Conservation (phyloP, 1,140 invertebrate species). For the Archegozetes longisetosus region DNA sequence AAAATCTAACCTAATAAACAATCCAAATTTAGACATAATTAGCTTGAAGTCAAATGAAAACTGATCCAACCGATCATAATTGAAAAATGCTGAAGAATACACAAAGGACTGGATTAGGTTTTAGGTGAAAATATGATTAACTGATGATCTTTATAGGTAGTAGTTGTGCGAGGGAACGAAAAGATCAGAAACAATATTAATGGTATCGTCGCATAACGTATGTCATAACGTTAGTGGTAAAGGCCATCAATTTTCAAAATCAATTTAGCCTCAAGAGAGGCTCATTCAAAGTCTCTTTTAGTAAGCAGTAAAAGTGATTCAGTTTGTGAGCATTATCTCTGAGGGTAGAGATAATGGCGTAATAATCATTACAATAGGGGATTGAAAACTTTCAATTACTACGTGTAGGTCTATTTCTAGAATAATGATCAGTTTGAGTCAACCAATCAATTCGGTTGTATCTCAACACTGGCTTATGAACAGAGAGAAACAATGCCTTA, state of each 20-base stretch:
- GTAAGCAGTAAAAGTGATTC: not conserved
- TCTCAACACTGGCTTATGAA: not conserved
- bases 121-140: too few species aligned
- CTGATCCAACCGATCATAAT: too few species aligned
- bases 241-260: not conserved
- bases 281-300: not conserved
- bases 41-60: too few species aligned
- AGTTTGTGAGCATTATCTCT: not conserved
- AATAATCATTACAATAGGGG: not conserved
- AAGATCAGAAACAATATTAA: not conserved
- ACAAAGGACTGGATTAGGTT: too few species aligned
- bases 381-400: not conserved
- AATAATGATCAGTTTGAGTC: not conserved
- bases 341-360: not conserved
- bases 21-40: too few species aligned
- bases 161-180: not conserved
- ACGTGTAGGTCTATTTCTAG: not conserved
- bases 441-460: not conserved
- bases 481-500: not conserved
- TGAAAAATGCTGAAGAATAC: too few species aligned
- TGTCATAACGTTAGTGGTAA: not conserved
- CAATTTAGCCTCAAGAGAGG: not conserved
- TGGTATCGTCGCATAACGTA: not conserved
- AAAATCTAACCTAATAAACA: too few species aligned
- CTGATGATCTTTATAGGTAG: not conserved